These are phyloP conservation scores for Drosophila punjabiensis DNA, from an alignment of 1,140 invertebrate genomes.

Conservation along the genomic window DNA sequence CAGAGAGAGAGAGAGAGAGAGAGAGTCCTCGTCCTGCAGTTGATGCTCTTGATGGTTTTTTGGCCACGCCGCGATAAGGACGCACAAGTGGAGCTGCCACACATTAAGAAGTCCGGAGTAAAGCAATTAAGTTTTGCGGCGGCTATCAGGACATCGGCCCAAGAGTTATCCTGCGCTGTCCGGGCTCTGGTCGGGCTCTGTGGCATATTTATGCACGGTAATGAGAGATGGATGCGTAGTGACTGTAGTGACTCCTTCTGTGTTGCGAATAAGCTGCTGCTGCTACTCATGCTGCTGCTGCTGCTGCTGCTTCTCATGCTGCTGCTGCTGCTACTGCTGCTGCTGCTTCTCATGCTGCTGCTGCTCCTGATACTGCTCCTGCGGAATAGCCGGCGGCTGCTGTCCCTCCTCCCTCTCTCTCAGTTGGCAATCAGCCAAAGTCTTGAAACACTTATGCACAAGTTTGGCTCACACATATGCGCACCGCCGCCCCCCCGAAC, in stretches of 20 bases:
- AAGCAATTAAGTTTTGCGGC: conserved; percentile 77
- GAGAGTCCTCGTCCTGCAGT: conserved; percentile 28
- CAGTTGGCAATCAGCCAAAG: conserved; percentile 68
- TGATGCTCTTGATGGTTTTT: conserved; percentile 66
- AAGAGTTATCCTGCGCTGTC: conserved; percentile 29
- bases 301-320: neutral
- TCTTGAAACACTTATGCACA: conserved; percentile 76
- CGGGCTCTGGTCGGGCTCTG: conserved; percentile 4
- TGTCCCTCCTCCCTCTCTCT: conserved; percentile 4
- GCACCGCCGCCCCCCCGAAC: neutral
- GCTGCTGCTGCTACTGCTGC: neutral
- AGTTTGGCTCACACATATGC: conserved; percentile 52
- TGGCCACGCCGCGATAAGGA: conserved; percentile 67
- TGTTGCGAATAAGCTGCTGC: neutral
- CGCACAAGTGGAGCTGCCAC: conserved; percentile 16
- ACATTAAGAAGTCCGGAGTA: conserved; percentile 68
- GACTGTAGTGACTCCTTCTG: neutral
- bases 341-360: no score
- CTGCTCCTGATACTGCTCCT: neutral
- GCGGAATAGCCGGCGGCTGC: conserved; percentile 8
- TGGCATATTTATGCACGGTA: conserved; percentile 56
- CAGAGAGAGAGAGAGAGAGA: neutral
- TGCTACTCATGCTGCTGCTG: neutral
- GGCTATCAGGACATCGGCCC: conserved; percentile 38
- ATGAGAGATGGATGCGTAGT: conserved; percentile 32